These are phyloP conservation scores for Drosophila kuntzei DNA, from an alignment of 2,888 invertebrate species.

Conservation along the genomic window DNA sequence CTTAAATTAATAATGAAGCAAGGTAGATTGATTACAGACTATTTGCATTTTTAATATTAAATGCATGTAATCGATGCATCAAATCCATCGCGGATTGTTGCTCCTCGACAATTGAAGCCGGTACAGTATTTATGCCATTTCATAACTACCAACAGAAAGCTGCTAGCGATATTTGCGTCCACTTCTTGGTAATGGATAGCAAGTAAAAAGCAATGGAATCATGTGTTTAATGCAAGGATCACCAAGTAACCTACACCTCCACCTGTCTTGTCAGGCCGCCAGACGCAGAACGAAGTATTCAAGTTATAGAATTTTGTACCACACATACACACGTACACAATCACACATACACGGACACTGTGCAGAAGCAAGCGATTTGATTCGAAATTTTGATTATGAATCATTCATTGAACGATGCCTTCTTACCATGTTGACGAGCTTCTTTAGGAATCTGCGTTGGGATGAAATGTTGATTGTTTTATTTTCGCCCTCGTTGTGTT, in stretches of 20 bases:
- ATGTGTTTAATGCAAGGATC: slow-evolving; percentile 20
- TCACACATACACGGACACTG: slow-evolving; percentile 22
- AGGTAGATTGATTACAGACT: not conserved
- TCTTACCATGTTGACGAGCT: slow-evolving; percentile 75
- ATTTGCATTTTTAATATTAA: not conserved
- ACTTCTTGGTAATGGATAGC: slow-evolving; percentile 13
- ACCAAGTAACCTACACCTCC: slow-evolving; percentile 39
- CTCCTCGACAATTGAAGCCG: not conserved
- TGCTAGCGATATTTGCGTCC: not conserved
- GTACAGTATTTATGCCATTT: not conserved
- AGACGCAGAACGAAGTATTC: slow-evolving; percentile 35
- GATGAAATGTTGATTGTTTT: slow-evolving; percentile 69
- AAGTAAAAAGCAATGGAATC: slow-evolving; percentile 13
- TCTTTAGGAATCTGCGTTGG: slow-evolving; percentile 68
- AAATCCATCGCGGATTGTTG: not conserved
- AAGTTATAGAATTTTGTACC: slow-evolving; percentile 57
- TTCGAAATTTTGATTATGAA: slow-evolving; percentile 28
- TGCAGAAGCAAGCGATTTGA: slow-evolving; percentile 43
- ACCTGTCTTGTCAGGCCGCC: slow-evolving; percentile 18
- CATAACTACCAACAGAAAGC: not conserved
- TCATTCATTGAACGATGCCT: slow-evolving; percentile 5
- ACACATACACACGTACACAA: slow-evolving; percentile 37
- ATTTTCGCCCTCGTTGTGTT: slow-evolving; percentile 23
- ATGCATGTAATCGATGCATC: not conserved
- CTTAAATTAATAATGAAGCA: not conserved